These are phyloP conservation scores for Cybosia mesomella DNA, from an alignment of 2,888 invertebrate genomes.

Conservation along the genomic window DNA sequence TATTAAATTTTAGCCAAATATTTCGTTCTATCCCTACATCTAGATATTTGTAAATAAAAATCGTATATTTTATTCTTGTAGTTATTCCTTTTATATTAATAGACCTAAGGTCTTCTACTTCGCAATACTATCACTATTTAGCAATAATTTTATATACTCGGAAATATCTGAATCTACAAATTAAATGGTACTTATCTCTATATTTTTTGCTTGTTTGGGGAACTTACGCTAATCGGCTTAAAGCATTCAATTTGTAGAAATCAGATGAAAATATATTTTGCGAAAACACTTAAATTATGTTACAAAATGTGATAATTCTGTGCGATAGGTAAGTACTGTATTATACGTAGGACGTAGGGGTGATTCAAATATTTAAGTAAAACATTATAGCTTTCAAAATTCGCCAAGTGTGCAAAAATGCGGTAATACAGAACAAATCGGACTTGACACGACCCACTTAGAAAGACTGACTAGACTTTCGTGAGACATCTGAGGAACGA, in stretches of 20 bases:
- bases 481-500: conserved; percentile 29
- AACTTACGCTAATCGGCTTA: conserved; percentile 43
- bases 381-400: conserved; percentile 33
- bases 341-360: conserved; percentile 30
- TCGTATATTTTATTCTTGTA: conserved; percentile 79
- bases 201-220: conserved; percentile 46
- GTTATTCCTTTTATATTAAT: conserved; percentile 78
- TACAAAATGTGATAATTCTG: conserved; percentile 37
- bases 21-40: conserved; percentile 77
- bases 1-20: conserved; percentile 86
- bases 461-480: conserved; percentile 48
- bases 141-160: conserved; percentile 80
- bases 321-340: conserved; percentile 28
- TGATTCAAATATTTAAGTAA: conserved; percentile 21
- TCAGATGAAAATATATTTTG: conserved; percentile 45
- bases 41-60: conserved; percentile 82
- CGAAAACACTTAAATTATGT: conserved; percentile 27
- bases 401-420: conserved; percentile 32
- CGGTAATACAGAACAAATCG: conserved; percentile 35
- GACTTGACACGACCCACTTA: conserved; percentile 43
- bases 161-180: conserved; percentile 61
- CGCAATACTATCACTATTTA: conserved; percentile 83
- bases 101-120: conserved; percentile 84
- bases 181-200: conserved; percentile 50
- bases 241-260: conserved; percentile 56